These are phyloP conservation scores for Congeria kusceri DNA, from an alignment of 2,888 invertebrate genomes.

Conservation along the genomic window DNA sequence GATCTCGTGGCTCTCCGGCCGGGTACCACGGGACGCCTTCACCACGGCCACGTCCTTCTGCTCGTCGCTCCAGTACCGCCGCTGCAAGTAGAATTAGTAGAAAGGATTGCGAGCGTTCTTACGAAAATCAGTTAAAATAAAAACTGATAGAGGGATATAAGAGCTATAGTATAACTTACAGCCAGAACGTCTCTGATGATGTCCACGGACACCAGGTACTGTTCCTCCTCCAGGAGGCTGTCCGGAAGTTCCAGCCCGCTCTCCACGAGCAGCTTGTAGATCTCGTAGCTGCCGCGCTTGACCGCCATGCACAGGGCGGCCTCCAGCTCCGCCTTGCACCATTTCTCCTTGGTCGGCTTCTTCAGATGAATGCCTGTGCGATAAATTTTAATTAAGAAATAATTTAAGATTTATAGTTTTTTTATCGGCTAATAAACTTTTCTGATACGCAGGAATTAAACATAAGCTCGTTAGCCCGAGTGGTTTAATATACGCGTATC, in stretches of 20 bases:
- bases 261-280: slow-evolving; percentile 47
- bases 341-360: slow-evolving; percentile 35
- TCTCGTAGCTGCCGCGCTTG: slow-evolving; percentile 55
- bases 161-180: slow-evolving; percentile 18
- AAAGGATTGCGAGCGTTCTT: too few relatives aligned
- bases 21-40: slow-evolving; percentile 48
- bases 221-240: slow-evolving; percentile 47
- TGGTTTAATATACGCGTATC: too few relatives aligned
- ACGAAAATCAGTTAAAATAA: too few relatives aligned
- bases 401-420: too few relatives aligned
- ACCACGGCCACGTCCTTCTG: slow-evolving; percentile 63
- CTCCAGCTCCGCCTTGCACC: slow-evolving; percentile 50
- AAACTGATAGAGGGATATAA: too few relatives aligned
- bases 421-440: too few relatives aligned
- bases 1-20: slow-evolving; percentile 56
- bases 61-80: slow-evolving; percentile 59
- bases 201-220: slow-evolving; percentile 50
- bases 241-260: slow-evolving; percentile 49
- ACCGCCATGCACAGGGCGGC: slow-evolving; percentile 51
- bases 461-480: too few relatives aligned
- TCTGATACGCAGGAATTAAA: too few relatives aligned
- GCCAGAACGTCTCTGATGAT: slow-evolving; percentile 51
- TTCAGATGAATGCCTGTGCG: slow-evolving; percentile 29
- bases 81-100: slow-evolving; percentile 29
- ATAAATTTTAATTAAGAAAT: too few relatives aligned